Base-by-base conservation (phyloP, 1,140 invertebrate genomes). In the Venturia canescens region DNA sequence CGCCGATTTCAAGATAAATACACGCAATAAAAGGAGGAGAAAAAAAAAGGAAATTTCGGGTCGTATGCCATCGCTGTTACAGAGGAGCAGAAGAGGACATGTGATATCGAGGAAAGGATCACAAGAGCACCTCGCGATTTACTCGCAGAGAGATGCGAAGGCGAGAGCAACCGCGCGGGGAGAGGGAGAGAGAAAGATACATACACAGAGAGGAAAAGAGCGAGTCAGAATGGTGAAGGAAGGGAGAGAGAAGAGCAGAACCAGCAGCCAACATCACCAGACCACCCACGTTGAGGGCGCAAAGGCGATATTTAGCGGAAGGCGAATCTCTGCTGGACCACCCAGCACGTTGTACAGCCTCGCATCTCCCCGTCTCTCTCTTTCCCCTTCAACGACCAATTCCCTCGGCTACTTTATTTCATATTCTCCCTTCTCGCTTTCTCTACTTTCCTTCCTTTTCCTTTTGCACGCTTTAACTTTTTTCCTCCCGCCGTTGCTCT, bases 271-370 rank as follows among this genome's bases (percentile, higher is more conserved):
- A 48, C 75, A 63, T 75, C 84, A 78, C 71, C 66, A 74, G 86
- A 83, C 91, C 91, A 91, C 90, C 91, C 90, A 92, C 88, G 90
- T 90, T 83, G 90, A 87, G 87, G 89, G 89, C 89, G 88, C 87
- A 89, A 90, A 91, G 90, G 89, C 89, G 90, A 92, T 91, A 91
- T 90, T 91, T 91, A 91, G 90, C 89, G 89, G 89, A 90, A 91
- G 89, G 89, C 89, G 89, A 90, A 90, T 90, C 90, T 89, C 88
- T 88, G 86, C 84, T 83, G 86, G 90, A 88, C 90, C 90, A 90
- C 89, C 89, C 88, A n/a, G n/a, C n/a, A 91, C 89, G 84, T 89
- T 80, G 90, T 83, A 82, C 66, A 82, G 53, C 63, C 27, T 16
- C 29, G 27, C 48, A 67, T 66, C 76, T 26, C 60, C 38, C 23